A percentile compares a stretch with the other conserved stretches of the same genome.
Conservation (phyloP, 23 tunicate species). For the Oikopleura albicans region DNA sequence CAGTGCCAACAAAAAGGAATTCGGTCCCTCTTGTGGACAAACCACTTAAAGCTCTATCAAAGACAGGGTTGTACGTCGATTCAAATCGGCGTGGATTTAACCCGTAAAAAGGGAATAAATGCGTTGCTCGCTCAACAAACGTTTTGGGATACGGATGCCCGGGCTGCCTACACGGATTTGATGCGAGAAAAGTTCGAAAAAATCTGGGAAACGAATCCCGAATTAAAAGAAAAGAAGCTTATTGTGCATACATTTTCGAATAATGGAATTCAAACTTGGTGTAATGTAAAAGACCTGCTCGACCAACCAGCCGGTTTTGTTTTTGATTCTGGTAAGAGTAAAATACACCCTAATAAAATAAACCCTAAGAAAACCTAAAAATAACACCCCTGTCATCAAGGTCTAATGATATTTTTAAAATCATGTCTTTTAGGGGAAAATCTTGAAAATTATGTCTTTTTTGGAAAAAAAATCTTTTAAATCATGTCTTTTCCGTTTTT, state of each 20-base stretch:
- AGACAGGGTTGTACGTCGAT: neutral
- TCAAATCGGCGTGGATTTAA: neutral
- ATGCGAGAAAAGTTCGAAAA: neutral
- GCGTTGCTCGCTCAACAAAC: neutral
- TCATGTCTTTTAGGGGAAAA: no score
- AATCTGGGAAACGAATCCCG: neutral
- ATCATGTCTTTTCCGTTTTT: no score
- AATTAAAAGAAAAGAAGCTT: neutral
- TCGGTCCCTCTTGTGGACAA: no score
- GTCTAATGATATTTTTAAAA: no score
- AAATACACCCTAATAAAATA: no score
- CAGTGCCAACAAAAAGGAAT: no score
- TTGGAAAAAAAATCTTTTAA: no score
- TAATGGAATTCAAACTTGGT: slow-evolving; percentile 18
- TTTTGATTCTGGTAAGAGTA: slow-evolving; percentile 1
- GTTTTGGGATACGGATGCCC: neutral
- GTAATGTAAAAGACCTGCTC: neutral
- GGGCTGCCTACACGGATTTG: neutral
- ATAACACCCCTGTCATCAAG: no score
- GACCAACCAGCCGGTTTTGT: neutral
- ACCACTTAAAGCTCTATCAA: no score
- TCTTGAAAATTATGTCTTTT: no score
- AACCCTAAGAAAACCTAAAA: no score
- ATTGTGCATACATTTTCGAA: slow-evolving; percentile 8
- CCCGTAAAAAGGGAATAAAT: neutral